Conservation (phyloP, 2,888 invertebrate species). For the Hyppa rectilinea region DNA sequence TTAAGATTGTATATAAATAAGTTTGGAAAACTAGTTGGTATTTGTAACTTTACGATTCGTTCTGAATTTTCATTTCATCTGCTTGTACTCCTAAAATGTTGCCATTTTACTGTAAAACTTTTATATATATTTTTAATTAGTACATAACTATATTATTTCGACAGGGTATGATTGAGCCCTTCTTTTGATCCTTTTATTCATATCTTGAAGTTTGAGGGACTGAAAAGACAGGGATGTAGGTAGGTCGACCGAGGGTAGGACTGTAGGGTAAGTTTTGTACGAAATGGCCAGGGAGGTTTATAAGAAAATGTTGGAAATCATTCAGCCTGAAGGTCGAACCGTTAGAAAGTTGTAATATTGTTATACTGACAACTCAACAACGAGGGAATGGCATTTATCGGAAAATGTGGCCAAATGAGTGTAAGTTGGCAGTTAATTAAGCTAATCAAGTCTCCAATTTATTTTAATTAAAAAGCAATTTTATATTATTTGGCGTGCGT, state of each 20-base stretch:
- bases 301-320: constrained; percentile 73
- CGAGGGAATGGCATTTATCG: constrained; percentile 38
- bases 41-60: constrained; percentile 64
- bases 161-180: constrained; percentile 82
- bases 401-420: constrained; percentile 63
- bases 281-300: constrained; percentile 81
- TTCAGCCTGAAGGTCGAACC: constrained; percentile 68
- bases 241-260: constrained; percentile 80
- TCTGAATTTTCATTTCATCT: constrained; percentile 68
- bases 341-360: constrained; percentile 40
- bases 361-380: constrained; percentile 46
- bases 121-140: constrained; percentile 69
- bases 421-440: constrained; percentile 52
- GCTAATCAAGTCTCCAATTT: constrained; percentile 54
- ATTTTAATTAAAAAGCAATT: constrained; percentile 57
- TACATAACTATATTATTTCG: constrained; percentile 77
- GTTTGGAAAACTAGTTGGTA: constrained; percentile 68
- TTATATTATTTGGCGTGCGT: constrained; percentile 69
- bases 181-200: constrained; percentile 79
- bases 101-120: constrained; percentile 78
- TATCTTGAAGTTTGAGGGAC: constrained; percentile 83
- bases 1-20: constrained; percentile 80
- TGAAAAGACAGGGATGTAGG: constrained; percentile 88
- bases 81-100: constrained; percentile 79
- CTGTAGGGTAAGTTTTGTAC: constrained; percentile 87